phyloP scores from a whole-genome alignment of 2,888 invertebrate genomes.

The Xestoiulus laeticollis region DNA sequence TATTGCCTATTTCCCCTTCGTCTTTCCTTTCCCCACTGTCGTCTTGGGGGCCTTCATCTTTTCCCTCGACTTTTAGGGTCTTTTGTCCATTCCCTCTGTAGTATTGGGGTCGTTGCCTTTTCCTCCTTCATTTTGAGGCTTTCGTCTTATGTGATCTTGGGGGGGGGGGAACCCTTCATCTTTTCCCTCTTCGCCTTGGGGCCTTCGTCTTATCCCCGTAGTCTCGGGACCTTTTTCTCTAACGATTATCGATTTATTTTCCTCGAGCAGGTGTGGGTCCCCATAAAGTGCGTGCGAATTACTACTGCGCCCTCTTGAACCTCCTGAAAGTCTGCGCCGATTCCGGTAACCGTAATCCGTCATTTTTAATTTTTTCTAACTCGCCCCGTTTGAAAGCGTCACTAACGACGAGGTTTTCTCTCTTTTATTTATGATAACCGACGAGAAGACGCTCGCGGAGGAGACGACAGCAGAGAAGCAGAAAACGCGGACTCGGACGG shows the following conservation, averaged over 20 bases:
- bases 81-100: not conserved
- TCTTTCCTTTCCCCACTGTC: too few species aligned
- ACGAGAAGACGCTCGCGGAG: not conserved
- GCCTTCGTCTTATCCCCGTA: too few species aligned
- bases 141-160: too few species aligned
- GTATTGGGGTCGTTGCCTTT: slow-evolving; percentile 47
- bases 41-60: too few species aligned
- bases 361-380: too few species aligned
- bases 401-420: too few species aligned
- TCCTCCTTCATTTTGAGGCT: slow-evolving; percentile 54
- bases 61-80: not conserved
- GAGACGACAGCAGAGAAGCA: not conserved
- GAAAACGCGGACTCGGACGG: slow-evolving; percentile 59
- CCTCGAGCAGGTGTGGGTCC: slow-evolving; percentile 76
- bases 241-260: too few species aligned
- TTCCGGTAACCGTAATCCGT: not conserved
- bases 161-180: too few species aligned
- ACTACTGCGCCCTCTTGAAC: slow-evolving; percentile 85
- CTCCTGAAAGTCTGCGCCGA: slow-evolving; percentile 74
- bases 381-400: too few species aligned
- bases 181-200: too few species aligned
- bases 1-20: too few species aligned
- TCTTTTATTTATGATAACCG: not conserved
- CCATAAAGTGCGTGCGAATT: slow-evolving; percentile 83
- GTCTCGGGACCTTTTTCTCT: too few species aligned